Conservation (phyloP, 2,888 invertebrate species). For the Sarcophaga rosellei region DNA sequence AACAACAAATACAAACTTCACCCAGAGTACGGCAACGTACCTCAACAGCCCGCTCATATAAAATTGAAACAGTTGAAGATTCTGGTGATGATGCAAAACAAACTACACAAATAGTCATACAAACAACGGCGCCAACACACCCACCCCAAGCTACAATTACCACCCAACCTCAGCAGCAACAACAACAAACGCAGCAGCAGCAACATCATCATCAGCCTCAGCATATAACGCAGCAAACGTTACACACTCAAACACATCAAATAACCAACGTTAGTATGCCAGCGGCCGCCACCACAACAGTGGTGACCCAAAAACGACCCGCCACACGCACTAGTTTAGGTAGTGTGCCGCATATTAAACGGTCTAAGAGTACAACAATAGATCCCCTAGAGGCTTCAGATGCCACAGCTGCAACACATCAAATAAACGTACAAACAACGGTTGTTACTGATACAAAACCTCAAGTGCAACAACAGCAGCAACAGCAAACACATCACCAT, state of each 20-base stretch:
- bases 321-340: conserved; percentile 77
- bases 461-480: conserved; percentile 50
- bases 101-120: conserved; percentile 82
- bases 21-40: conserved; percentile 78
- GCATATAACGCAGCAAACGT: conserved; percentile 63
- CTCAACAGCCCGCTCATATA: conserved; percentile 81
- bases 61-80: conserved; percentile 85
- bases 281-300: conserved; percentile 74
- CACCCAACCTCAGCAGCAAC: conserved; percentile 73
- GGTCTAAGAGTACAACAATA: conserved; percentile 77
- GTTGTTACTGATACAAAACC: conserved; percentile 77
- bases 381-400: conserved; percentile 85
- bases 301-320: conserved; percentile 78
- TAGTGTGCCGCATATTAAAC: conserved; percentile 76
- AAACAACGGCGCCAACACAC: conserved; percentile 78
- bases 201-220: conserved; percentile 72
- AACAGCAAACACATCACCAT: conserved; percentile 55
- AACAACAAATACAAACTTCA: conserved; percentile 76
- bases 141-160: conserved; percentile 76
- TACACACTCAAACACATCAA: conserved; percentile 67
- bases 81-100: conserved; percentile 83
- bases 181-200: conserved; percentile 71
- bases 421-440: conserved; percentile 83
- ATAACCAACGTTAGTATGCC: conserved; percentile 65
- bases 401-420: conserved; percentile 75